These are phyloP conservation scores for Acanthosepion lycidas DNA, from an alignment of 2,888 invertebrate species.

Conservation along the genomic window DNA sequence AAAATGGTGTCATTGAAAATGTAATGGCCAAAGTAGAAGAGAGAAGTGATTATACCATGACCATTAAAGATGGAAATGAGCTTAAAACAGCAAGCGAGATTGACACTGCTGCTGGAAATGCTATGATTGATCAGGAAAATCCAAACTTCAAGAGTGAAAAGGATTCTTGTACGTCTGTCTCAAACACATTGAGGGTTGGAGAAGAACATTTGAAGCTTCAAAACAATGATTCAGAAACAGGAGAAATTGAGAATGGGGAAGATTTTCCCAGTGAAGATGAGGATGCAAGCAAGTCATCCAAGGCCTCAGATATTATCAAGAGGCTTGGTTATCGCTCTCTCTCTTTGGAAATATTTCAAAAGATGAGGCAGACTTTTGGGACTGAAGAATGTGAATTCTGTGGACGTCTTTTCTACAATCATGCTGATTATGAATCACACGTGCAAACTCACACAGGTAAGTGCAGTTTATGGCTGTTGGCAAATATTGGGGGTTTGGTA, in stretches of 20 bases:
- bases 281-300: constrained; percentile 24
- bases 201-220: not conserved
- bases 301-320: constrained; percentile 55
- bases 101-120: constrained; percentile 24
- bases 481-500: too few species aligned
- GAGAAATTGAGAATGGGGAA: constrained; percentile 43
- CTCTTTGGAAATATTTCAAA: constrained; percentile 70
- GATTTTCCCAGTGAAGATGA: constrained; percentile 47
- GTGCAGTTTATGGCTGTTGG: not conserved
- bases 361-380: constrained; percentile 73
- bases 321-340: constrained; percentile 68
- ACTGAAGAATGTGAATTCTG: constrained; percentile 74
- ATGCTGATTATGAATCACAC: constrained; percentile 71
- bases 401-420: constrained; percentile 71
- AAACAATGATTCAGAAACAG: constrained; percentile 8
- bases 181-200: not conserved
- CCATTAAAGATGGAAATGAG: constrained; percentile 39
- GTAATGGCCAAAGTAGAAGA: constrained; percentile 47
- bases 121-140: constrained; percentile 24
- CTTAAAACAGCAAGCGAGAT: constrained; percentile 47
- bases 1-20: not conserved
- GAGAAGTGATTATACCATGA: not conserved
- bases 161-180: not conserved
- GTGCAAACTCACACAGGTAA: constrained; percentile 71
- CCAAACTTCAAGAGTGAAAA: not conserved